A percentile compares a stretch with the other conserved stretches of the same genome.
Evolutionary conservation across 2,797 vertebrate species (phyloP).

Genomic region (Manis crassicaudata): DNA sequence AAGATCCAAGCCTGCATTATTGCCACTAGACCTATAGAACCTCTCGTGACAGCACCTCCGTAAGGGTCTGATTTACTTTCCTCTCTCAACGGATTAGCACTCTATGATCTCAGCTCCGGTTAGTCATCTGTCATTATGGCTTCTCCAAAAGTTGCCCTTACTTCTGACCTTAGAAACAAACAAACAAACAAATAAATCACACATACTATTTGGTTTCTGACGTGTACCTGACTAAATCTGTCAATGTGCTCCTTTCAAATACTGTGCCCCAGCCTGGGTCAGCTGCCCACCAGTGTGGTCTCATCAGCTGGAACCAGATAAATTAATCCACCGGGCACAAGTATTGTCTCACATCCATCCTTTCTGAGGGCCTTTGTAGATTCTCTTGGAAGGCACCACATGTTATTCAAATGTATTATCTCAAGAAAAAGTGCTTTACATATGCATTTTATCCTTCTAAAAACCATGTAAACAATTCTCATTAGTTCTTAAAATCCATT

Average conservation of each 20-base stretch:
- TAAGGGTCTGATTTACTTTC: background rate
- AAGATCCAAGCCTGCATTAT: background rate
- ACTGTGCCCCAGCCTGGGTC: background rate
- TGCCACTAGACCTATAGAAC: background rate
- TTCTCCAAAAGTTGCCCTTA: background rate
- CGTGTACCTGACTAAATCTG: background rate
- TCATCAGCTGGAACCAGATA: background rate
- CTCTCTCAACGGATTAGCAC: background rate
- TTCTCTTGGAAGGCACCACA: background rate
- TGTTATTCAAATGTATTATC: background rate
- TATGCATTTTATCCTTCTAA: background rate
- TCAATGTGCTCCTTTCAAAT: background rate
- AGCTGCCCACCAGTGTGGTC: background rate
- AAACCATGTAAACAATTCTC: background rate
- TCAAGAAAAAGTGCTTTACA: background rate
- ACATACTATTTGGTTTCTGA: background rate
- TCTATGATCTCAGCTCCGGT: background rate
- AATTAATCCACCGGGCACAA: background rate
- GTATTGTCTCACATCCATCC: accelerated
- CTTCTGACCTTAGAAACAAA: background rate
- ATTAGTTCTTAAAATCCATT: background rate
- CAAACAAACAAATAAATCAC: background rate
- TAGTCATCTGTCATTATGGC: background rate
- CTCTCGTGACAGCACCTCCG: background rate
- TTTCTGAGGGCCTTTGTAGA: background rate